Conservation (phyloP, 2,888 invertebrate genomes). For the Perithous albicinctus region DNA sequence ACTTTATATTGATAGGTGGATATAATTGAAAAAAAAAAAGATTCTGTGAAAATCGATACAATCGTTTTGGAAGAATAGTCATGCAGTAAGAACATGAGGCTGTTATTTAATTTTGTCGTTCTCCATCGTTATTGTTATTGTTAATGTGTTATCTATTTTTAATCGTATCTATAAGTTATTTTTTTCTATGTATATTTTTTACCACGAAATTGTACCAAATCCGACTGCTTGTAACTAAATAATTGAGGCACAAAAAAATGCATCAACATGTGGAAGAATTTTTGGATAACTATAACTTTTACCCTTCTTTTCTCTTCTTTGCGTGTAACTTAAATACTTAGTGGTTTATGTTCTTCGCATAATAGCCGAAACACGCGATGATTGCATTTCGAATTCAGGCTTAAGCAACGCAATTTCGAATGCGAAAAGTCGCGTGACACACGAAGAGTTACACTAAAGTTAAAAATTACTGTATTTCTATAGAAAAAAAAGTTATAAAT, state of each 20-base stretch:
- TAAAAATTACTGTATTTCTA: neutral
- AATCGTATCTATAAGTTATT: conserved; percentile 4
- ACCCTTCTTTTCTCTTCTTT: neutral
- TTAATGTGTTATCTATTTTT: conserved; percentile 38
- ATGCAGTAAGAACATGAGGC: conserved; percentile 29
- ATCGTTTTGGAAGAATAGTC: conserved; percentile 28
- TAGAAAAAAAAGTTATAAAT: conserved; percentile 26
- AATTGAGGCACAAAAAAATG: neutral
- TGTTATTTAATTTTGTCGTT: conserved; percentile 17
- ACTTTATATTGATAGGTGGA: neutral
- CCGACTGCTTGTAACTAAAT: conserved; percentile 12
- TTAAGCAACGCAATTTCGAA: neutral
- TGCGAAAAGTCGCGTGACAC: conserved; percentile 47
- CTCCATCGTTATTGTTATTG: conserved; percentile 16
- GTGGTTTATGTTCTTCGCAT: conserved; percentile 6
- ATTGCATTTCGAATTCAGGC: conserved; percentile 1
- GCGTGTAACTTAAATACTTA: neutral
- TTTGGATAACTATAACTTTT: conserved; percentile 8
- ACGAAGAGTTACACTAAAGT: neutral
- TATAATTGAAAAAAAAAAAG: neutral
- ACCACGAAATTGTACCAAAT: neutral
- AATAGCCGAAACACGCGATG: conserved; percentile 35
- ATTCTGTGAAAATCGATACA: conserved; percentile 14
- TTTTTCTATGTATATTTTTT: neutral
- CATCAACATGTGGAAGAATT: neutral